Percentiles rank a stretch among this genome's conserved stretches.
phyloP scores from a whole-genome alignment of 2,888 invertebrate genomes.

The Ornithoptera alexandrae region DNA sequence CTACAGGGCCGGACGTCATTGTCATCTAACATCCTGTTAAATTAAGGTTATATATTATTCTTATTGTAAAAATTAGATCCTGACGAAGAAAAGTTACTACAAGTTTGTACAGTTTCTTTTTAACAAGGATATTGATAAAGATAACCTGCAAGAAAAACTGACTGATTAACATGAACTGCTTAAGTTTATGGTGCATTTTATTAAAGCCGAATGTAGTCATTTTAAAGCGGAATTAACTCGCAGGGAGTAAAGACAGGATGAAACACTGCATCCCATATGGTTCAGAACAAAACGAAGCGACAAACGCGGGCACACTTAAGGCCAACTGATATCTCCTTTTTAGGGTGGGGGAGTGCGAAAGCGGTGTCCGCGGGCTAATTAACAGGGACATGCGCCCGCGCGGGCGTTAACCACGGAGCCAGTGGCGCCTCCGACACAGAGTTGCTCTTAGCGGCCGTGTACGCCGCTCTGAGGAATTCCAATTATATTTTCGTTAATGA shows the following conservation, averaged over 20 bases:
- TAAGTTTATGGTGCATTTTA: too few relatives aligned
- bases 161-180: too few relatives aligned
- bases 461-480: slow-evolving; percentile 71
- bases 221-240: slow-evolving; percentile 8
- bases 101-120: too few relatives aligned
- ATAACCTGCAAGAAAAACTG: too few relatives aligned
- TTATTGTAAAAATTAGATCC: too few relatives aligned
- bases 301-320: slow-evolving; percentile 57
- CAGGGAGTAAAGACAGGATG: slow-evolving; percentile 7
- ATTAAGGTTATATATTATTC: too few relatives aligned
- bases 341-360: slow-evolving; percentile 66
- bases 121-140: too few relatives aligned
- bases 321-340: slow-evolving; percentile 71
- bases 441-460: slow-evolving; percentile 74
- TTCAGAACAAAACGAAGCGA: slow-evolving; percentile 48
- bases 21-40: too few relatives aligned
- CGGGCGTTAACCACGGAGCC: slow-evolving; percentile 62
- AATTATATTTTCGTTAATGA: slow-evolving; percentile 56
- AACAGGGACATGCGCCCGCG: slow-evolving; percentile 72
- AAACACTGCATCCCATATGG: slow-evolving; percentile 13
- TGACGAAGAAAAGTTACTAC: too few relatives aligned
- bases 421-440: slow-evolving; percentile 58
- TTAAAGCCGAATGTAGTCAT: too few relatives aligned
- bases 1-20: too few relatives aligned
- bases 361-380: slow-evolving; percentile 70